These are phyloP conservation scores for Oryzaephilus surinamensis DNA, from an alignment of 1,140 invertebrate genomes.

Conservation along the genomic window DNA sequence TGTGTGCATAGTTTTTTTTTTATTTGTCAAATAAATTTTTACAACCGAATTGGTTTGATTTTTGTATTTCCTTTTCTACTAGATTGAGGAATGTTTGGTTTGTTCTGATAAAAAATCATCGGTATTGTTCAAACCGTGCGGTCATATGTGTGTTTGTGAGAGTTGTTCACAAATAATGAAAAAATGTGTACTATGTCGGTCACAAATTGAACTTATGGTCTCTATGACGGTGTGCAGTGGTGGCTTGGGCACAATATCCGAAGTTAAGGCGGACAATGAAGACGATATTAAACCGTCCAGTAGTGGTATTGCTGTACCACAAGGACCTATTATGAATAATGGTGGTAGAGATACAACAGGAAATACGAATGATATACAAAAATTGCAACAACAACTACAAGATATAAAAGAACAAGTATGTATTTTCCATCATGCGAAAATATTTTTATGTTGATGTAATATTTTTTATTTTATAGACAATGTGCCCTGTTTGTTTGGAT, in stretches of 20 bases:
- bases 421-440: not conserved
- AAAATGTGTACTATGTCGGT: constrained; percentile 89
- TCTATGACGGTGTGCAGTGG: constrained; percentile 61
- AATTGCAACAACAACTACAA: constrained; percentile 90
- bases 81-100: constrained; percentile 93
- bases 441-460: not conserved
- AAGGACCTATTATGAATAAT: constrained; percentile 67
- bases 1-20: too few species aligned
- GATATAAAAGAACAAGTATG: constrained; percentile 93
- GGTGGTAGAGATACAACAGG: constrained; percentile 59
- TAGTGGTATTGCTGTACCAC: constrained; percentile 10
- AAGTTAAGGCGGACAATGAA: constrained; percentile 42
- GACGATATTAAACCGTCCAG: constrained; percentile 34
- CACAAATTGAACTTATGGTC: constrained; percentile 71
- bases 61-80: constrained; percentile 25
- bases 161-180: constrained; percentile 89
- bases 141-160: constrained; percentile 91
- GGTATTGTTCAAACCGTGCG: constrained; percentile 86
- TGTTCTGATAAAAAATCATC: constrained; percentile 89
- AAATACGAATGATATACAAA: constrained; percentile 82
- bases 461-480: constrained; percentile 61
- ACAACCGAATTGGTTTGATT: constrained; percentile 7
- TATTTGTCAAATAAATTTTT: not conserved
- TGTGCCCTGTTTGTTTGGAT: constrained; percentile 96
- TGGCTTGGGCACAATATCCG: constrained; percentile 43